Evolutionary conservation across 1,140 invertebrate genomes (phyloP).

Genomic region (Maniola jurtina): DNA sequence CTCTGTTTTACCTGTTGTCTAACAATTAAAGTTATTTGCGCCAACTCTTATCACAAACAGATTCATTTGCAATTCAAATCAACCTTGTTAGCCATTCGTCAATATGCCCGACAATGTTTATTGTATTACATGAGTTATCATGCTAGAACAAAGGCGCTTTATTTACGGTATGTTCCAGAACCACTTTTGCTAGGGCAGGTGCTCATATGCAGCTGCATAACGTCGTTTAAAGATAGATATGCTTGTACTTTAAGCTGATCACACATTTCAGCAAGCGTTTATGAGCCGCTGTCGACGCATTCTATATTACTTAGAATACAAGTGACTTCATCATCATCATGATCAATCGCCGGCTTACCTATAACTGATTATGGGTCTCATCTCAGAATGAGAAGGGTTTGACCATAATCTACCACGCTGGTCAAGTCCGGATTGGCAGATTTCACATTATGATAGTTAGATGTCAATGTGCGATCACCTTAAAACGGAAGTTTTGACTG

Average conservation of each 20-base stretch:
- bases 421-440: no score
- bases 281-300: no score
- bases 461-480: no score
- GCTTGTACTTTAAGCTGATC: neutral
- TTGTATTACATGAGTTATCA: slow-evolving; percentile 24
- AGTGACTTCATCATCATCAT: no score
- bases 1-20: neutral
- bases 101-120: slow-evolving; percentile 32
- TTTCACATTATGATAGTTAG: no score
- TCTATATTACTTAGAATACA: no score
- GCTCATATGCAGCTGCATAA: neutral
- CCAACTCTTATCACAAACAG: slow-evolving; percentile 12
- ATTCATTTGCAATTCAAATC: slow-evolving; percentile 28
- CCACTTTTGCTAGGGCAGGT: slow-evolving; percentile 17
- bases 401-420: neutral
- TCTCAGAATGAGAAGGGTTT: no score
- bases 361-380: no score
- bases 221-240: neutral
- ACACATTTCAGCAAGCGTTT: neutral
- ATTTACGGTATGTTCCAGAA: slow-evolving; percentile 13
- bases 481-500: no score
- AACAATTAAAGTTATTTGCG: neutral
- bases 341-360: no score
- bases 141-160: slow-evolving; percentile 20
- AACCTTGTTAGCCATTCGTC: slow-evolving; percentile 20